These are phyloP conservation scores for Tenthredo scrophulariae DNA, from an alignment of 2,888 invertebrate genomes.

Conservation along the genomic window DNA sequence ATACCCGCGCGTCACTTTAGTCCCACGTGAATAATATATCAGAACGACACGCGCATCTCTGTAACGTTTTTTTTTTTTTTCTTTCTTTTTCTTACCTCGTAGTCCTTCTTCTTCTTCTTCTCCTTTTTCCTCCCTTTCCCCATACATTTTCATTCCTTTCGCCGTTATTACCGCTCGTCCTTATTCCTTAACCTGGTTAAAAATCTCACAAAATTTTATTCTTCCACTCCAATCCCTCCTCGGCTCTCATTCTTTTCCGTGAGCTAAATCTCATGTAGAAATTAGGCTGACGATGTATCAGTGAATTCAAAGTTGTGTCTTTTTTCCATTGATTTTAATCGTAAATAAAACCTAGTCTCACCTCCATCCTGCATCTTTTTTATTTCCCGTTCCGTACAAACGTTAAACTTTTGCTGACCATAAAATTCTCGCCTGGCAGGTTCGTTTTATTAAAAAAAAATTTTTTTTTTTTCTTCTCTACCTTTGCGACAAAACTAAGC, in stretches of 20 bases:
- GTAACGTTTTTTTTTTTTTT: background rate
- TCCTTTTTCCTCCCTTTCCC: background rate
- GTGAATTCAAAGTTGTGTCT: background rate
- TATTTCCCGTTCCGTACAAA: background rate
- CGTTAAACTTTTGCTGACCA: background rate
- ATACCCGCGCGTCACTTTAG: background rate
- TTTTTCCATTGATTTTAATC: background rate
- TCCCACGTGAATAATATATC: conserved; percentile 42
- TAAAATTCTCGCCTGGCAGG: background rate
- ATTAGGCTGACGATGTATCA: too few species aligned
- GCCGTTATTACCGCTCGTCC: background rate
- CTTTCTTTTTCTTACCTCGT: background rate
- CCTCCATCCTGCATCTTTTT: background rate
- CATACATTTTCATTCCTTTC: background rate
- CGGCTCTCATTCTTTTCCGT: background rate
- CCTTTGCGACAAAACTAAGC: background rate
- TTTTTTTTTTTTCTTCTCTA: background rate
- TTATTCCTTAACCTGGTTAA: background rate
- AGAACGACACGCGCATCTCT: conserved; percentile 22
- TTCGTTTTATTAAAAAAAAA: background rate
- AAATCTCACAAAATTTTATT: background rate
- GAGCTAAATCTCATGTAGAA: too few species aligned
- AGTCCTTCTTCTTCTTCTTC: background rate
- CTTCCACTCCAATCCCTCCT: background rate
- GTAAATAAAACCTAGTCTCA: background rate